These are phyloP conservation scores for Melanocharis versteri DNA, from an alignment of 2,113 vertebrate genomes.

Conservation along the genomic window DNA sequence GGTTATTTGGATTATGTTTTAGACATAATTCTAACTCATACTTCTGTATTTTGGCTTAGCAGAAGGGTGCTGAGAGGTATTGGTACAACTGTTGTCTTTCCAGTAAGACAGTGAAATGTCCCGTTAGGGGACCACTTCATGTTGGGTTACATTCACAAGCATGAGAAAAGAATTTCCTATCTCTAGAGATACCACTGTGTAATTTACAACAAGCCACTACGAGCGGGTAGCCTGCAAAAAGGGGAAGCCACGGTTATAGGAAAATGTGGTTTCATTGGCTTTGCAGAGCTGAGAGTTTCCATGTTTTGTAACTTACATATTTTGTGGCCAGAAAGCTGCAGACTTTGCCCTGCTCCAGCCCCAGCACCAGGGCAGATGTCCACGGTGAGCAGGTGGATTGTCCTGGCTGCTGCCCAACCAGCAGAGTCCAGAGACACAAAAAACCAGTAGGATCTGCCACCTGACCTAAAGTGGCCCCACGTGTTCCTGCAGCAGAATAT, in stretches of 20 bases:
- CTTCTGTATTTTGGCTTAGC: background rate
- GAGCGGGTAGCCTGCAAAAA: background rate
- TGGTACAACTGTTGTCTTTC: background rate
- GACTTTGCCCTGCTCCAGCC: background rate
- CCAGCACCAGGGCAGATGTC: background rate
- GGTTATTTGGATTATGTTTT: background rate
- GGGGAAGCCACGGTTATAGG: conserved; percentile 29
- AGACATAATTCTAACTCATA: background rate
- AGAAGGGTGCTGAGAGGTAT: background rate
- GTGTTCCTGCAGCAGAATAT: background rate
- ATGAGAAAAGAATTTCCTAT: background rate
- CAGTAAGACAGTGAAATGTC: background rate
- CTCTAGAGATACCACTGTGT: background rate
- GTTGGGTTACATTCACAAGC: background rate
- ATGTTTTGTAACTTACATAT: conserved; percentile 2
- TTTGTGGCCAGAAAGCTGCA: background rate
- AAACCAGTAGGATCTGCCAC: background rate
- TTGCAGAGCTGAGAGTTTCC: conserved; percentile 52
- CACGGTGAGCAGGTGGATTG: background rate
- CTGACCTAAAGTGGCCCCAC: background rate
- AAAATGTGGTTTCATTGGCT: conserved; percentile 50
- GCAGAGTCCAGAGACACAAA: background rate
- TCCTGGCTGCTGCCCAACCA: background rate
- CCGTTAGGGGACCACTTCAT: background rate
- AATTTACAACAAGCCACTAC: background rate